Conservation (phyloP, 2,113 vertebrate species). For the Gobiocypris rarus region DNA sequence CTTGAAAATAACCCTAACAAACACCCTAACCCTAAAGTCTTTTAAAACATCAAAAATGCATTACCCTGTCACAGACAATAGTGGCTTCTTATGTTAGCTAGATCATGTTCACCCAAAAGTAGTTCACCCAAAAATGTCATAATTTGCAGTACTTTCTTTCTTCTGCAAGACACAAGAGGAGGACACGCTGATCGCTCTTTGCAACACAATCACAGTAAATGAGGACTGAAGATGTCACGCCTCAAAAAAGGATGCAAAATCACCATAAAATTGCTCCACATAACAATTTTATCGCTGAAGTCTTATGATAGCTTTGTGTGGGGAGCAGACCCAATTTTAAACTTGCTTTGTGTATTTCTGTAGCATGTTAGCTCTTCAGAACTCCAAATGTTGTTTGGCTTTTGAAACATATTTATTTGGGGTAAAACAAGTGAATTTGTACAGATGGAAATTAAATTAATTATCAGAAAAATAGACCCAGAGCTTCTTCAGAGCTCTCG, state of each 20-base stretch:
- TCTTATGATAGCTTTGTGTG: background rate
- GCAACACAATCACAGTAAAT: background rate
- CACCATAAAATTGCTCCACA: background rate
- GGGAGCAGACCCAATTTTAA: background rate
- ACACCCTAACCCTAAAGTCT: background rate
- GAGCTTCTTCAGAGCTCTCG: too few species aligned
- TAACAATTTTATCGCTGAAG: background rate
- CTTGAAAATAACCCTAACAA: background rate
- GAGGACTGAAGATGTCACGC: background rate
- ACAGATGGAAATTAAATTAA: too few species aligned
- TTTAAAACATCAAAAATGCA: background rate
- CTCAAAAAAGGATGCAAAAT: background rate
- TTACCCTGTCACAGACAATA: background rate
- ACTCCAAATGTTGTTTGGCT: background rate
- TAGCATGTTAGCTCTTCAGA: background rate
- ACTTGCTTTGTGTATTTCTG: background rate
- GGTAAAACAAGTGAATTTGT: too few species aligned
- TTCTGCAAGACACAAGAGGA: background rate
- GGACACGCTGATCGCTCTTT: background rate
- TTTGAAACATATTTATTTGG: too few species aligned
- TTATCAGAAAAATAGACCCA: too few species aligned
- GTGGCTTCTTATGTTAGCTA: background rate
- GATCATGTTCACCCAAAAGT: background rate
- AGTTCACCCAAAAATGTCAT: background rate
- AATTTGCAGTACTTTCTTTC: background rate